These are phyloP conservation scores for Lithophane ornitopus DNA, from an alignment of 2,888 invertebrate species.

Conservation along the genomic window DNA sequence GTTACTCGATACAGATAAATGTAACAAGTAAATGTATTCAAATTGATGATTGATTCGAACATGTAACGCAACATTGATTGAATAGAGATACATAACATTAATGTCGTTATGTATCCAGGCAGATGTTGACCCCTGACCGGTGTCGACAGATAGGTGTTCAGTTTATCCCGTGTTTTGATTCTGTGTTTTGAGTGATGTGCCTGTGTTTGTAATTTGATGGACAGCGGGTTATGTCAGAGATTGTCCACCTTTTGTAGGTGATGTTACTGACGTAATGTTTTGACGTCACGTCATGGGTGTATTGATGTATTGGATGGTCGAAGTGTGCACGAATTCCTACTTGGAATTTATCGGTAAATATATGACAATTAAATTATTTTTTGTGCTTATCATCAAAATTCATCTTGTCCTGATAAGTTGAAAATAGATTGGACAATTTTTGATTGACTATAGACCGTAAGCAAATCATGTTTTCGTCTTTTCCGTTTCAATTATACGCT, in stretches of 20 bases:
- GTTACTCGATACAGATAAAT: slow-evolving; percentile 74
- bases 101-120: slow-evolving; percentile 80
- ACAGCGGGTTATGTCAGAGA: slow-evolving; percentile 60
- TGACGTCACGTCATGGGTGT: slow-evolving; percentile 33
- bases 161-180: slow-evolving; percentile 66
- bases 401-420: background rate
- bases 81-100: slow-evolving; percentile 89
- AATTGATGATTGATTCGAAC: slow-evolving; percentile 90
- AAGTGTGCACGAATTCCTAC: background rate
- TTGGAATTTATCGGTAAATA: background rate
- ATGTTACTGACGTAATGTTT: slow-evolving; percentile 39
- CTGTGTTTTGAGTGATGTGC: slow-evolving; percentile 65
- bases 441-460: background rate
- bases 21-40: slow-evolving; percentile 84
- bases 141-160: slow-evolving; percentile 81
- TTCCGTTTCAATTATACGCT: background rate
- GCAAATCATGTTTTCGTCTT: background rate
- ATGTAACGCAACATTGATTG: slow-evolving; percentile 84
- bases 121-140: slow-evolving; percentile 83
- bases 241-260: slow-evolving; percentile 60
- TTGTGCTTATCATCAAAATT: background rate
- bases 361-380: background rate
- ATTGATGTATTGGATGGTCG: background rate
- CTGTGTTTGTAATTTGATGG: slow-evolving; percentile 66
- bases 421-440: background rate